These are phyloP conservation scores for Macropis europaea DNA, from an alignment of 2,888 invertebrate species.

Conservation along the genomic window DNA sequence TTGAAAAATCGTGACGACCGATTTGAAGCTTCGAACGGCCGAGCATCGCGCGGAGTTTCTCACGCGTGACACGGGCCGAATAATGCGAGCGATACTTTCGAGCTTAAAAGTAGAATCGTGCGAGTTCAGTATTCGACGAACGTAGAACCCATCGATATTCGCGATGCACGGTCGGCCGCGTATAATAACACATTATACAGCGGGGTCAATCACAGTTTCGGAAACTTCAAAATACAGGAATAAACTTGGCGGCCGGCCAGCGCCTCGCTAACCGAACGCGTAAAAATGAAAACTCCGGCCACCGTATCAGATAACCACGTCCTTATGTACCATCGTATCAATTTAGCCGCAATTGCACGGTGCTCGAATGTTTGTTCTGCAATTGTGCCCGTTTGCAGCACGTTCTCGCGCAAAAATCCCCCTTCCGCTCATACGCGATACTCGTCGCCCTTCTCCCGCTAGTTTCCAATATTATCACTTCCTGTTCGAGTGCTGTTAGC, in stretches of 20 bases:
- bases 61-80: neutral
- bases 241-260: conserved; percentile 45
- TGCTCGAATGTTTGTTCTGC: conserved; percentile 37
- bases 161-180: conserved; percentile 8
- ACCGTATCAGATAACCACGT: conserved; percentile 45
- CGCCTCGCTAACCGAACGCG: conserved; percentile 11
- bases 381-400: conserved; percentile 38
- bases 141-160: conserved; percentile 29
- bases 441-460: neutral
- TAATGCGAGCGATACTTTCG: conserved; percentile 7
- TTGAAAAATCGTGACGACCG: too few species aligned
- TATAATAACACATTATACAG: conserved; percentile 45
- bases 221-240: conserved; percentile 50
- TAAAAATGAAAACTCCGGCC: conserved; percentile 47
- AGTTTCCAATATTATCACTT: too few species aligned
- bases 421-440: neutral
- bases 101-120: neutral
- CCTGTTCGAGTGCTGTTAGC: too few species aligned
- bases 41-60: too few species aligned
- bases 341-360: conserved; percentile 40
- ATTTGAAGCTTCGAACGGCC: too few species aligned
- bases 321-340: conserved; percentile 48
- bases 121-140: neutral
- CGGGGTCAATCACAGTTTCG: conserved; percentile 53
- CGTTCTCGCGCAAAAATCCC: conserved; percentile 30